Conservation (phyloP, 2,797 vertebrate species). For the Acomys russatus region DNA sequence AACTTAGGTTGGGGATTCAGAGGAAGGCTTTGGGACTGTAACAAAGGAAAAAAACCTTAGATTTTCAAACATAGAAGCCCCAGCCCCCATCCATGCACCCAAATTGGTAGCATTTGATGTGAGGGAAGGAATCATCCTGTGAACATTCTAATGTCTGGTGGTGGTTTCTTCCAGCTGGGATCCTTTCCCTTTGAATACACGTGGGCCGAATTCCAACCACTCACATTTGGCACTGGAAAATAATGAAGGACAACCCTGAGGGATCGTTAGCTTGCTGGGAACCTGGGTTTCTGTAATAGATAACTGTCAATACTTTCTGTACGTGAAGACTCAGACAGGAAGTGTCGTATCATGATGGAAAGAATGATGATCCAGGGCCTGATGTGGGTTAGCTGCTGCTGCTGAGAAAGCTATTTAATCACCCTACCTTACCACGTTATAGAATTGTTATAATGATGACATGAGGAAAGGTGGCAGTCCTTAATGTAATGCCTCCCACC, state of each 20-base stretch:
- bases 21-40: neutral
- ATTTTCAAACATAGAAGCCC: neutral
- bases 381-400: neutral
- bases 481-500: neutral
- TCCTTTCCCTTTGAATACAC: neutral
- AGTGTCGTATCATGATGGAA: neutral
- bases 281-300: slow-evolving; percentile 1
- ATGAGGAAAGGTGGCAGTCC: neutral
- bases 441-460: neutral
- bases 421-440: neutral
- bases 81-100: neutral
- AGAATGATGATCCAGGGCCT: neutral
- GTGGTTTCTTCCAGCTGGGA: slow-evolving; percentile 28
- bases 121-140: neutral
- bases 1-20: neutral
- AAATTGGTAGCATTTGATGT: neutral
- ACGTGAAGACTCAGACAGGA: neutral
- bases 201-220: neutral
- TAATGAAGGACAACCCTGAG: neutral
- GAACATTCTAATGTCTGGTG: neutral
- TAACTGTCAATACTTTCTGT: slow-evolving; percentile 19
- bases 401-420: neutral
- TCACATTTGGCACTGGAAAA: neutral
- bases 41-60: neutral
- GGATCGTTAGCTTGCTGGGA: slow-evolving; percentile 23